Evolutionary conservation across 2,797 vertebrate species (phyloP), one percentile per base, ranked within the genome.

Genomic region (Melanotaenia nigrans): DNA sequence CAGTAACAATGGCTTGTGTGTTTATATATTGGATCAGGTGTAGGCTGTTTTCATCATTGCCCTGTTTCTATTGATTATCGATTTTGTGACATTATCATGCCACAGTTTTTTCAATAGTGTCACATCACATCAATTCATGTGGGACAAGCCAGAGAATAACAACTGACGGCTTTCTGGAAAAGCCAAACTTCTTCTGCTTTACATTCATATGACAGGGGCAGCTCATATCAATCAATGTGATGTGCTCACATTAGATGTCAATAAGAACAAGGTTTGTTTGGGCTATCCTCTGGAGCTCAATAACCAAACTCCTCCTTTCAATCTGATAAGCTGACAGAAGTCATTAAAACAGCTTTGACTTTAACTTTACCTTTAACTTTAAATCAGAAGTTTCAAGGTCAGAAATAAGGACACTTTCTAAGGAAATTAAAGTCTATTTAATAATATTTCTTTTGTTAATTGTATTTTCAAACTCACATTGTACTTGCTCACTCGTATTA

Each of bases 321-420:
- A 68, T 86, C 65, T 72, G 47, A 64, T 77, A 75, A 75, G 28
- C 74, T 88, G 83, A 85, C 81, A 85, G 65, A 75, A 62, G 73
- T 85, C 80, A 89, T 90, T 88, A 86, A 87, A 81, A 63, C 63
- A 49, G 69, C 32, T 63, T 82, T 77, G 74, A 83, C 79, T 85
- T 83, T 82, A 72, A 71, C 68, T 86, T 83, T 71, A 72, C 60
- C 72, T 85, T 35, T 11, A 22, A 57, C 65, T 7, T 18, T 65
- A 49, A 33, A 28, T 53, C 57, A 33, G 28, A 49, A 59, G 67
- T 51, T 68, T 73, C 42, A 80, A 81, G 63, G 80, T 85, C 75
- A 84, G 25, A 75, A 65, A 66, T 65, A 22, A 78, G 16, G 51
- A 32, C 7, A 0, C 1, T 49, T 40, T 38, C 30, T 16, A 30